Evolutionary conservation across 1,140 invertebrate genomes (phyloP).

Genomic region (Lepidurus arcticus): DNA sequence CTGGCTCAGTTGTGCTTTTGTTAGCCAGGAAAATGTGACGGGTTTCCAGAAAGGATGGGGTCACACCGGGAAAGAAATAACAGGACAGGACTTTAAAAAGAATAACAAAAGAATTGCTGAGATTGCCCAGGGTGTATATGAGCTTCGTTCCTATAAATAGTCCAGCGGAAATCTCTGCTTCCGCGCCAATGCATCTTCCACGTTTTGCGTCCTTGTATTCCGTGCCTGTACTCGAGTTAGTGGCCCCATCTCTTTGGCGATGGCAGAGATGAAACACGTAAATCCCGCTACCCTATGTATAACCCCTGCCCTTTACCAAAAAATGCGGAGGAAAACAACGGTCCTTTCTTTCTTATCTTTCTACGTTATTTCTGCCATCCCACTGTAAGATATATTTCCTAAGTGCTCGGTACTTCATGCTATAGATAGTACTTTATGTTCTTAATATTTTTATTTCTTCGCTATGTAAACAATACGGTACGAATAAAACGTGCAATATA

Average conservation of each 20-base stretch:
- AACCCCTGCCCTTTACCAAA: no score
- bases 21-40: neutral
- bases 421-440: no score
- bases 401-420: no score
- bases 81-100: neutral
- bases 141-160: neutral
- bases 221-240: neutral
- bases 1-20: neutral
- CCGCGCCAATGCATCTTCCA: constrained; percentile 8
- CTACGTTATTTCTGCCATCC: neutral
- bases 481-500: no score
- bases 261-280: neutral
- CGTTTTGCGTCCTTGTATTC: neutral
- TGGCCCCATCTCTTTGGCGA: neutral
- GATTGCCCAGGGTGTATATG: neutral
- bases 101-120: neutral
- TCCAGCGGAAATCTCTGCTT: neutral
- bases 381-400: no score
- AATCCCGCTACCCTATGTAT: no score
- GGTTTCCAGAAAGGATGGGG: neutral
- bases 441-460: no score
- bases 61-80: neutral
- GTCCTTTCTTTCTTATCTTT: neutral
- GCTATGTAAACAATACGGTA: no score
- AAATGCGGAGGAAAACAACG: neutral